These are phyloP conservation scores for Ganaspis sp. DNA, from an alignment of 1,140 invertebrate genomes.

Conservation along the genomic window DNA sequence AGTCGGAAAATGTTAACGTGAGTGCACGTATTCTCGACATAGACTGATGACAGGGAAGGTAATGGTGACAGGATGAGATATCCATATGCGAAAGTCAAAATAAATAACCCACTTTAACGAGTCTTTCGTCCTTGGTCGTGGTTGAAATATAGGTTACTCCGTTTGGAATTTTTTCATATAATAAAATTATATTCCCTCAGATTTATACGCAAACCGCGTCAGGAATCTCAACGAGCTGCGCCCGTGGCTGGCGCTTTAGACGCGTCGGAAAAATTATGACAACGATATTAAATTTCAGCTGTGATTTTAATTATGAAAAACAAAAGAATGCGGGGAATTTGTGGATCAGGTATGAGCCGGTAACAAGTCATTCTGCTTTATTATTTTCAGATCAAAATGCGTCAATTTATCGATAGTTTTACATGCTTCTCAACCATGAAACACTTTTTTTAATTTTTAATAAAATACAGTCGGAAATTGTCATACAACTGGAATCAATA, in stretches of 20 bases:
- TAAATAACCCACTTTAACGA: constrained; percentile 27
- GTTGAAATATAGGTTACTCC: constrained; percentile 21
- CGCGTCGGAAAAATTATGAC: constrained; percentile 61
- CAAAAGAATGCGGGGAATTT: constrained; percentile 50
- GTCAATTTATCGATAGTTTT: constrained; percentile 47
- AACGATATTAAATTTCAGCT: constrained; percentile 70
- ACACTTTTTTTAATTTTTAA: neutral
- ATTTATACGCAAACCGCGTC: constrained; percentile 62
- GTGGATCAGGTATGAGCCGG: constrained; percentile 6
- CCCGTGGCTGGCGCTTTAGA: neutral
- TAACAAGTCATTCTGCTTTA: constrained; percentile 48
- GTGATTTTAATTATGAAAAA: constrained; percentile 70
- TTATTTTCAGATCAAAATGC: constrained; percentile 56
- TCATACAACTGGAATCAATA: too few relatives aligned
- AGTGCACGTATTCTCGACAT: constrained; percentile 15
- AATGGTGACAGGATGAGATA: constrained; percentile 30
- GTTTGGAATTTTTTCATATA: constrained; percentile 55
- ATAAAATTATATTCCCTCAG: constrained; percentile 67
- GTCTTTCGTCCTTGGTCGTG: constrained; percentile 20
- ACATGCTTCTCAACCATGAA: neutral
- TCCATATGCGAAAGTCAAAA: constrained; percentile 28
- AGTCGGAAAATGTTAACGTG: constrained; percentile 13
- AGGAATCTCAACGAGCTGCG: constrained; percentile 58
- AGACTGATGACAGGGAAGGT: constrained; percentile 18
- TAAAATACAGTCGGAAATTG: too few relatives aligned